Evolutionary conservation across 37 sponge, comb jelly and placozoan species (phyloP), one percentile per base, ranked within the genome.

Genomic region (Diacarnus erythraeanus): DNA sequence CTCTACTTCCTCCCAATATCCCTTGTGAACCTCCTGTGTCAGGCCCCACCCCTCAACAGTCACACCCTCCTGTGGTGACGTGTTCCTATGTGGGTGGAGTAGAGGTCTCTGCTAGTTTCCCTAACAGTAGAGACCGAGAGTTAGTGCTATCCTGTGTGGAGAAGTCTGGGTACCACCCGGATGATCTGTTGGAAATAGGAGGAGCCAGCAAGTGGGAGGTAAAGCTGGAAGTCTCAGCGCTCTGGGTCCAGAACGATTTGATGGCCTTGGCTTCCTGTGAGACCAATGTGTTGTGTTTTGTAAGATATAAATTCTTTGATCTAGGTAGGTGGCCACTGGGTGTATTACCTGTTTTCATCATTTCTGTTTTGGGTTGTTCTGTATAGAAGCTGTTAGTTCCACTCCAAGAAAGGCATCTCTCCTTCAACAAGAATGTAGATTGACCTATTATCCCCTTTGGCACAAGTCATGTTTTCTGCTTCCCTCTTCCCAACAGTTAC

Each of bases 241-340:
- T 76, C 25, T 76, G 70, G 34, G 35, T 84, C 22, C 75, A 80
- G 26, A 36, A 72, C 20, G 43, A 56, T 29, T 75, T 83, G 18
- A 47, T 22, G 25, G 36, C 78, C 0, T 37, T 66, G 27, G 38
- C 65, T 15, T 61, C 57, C 35, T 25, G 10, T 47, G 51, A 47
- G 12, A 47, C 10, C 10, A 12, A 47, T 12, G 12, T 47, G 51
- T 47, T 47, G 51, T 89, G 90, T 73, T 85, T 82, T 57, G 41
- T 90, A 42, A 80, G 86, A 64, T 90, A 90, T 72, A 69, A 82
- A 60, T 81, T 90, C 74, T 85, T 78, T 74, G 86, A 86, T 77
- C 58, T 37, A 81, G 77, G 91, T 90, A 38, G 73, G 77, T 40
- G n/a, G n/a, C n/a, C n/a, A n/a, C n/a, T n/a, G 36, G 30, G 0